Conservation (phyloP, 2,888 invertebrate species). For the Eucriotettix oculatus region DNA sequence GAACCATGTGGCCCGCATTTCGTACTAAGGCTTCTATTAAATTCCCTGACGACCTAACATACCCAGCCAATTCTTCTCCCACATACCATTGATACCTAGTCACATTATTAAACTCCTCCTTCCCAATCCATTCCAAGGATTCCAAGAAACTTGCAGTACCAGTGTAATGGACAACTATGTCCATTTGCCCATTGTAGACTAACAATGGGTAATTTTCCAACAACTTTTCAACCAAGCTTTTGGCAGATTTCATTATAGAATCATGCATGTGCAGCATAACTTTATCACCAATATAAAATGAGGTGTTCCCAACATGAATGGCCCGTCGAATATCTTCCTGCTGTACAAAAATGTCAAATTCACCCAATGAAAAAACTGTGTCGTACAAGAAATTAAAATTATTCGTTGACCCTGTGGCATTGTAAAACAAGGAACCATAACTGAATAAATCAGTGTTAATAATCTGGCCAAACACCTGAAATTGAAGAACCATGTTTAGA, state of each 20-base stretch:
- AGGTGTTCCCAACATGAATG: conserved; percentile 39
- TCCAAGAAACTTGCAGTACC: conserved; percentile 37
- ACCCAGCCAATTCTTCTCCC: conserved; percentile 17
- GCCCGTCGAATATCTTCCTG: conserved; percentile 27
- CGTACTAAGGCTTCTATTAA: conserved; percentile 19
- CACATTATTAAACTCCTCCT: conserved; percentile 5
- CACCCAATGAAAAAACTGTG: conserved; percentile 30
- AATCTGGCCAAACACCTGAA: too few species aligned
- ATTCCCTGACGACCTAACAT: conserved; percentile 17
- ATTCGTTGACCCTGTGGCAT: conserved; percentile 57
- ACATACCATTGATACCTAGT: conserved; percentile 4
- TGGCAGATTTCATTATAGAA: conserved; percentile 39
- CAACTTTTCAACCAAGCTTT: conserved; percentile 28
- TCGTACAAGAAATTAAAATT: conserved; percentile 58
- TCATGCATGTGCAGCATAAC: conserved; percentile 33
- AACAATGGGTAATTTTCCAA: conserved; percentile 37
- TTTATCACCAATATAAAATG: conserved; percentile 43
- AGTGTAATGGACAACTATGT: conserved; percentile 48
- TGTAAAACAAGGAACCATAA: conserved; percentile 35
- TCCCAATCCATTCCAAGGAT: conserved; percentile 29
- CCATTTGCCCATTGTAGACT: conserved; percentile 27
- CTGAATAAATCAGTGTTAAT: too few species aligned
- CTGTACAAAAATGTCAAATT: conserved; percentile 26
- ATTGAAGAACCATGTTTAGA: too few species aligned
- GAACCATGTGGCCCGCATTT: conserved; percentile 25